Percentiles rank a stretch among this genome's conserved stretches.
Conservation (phyloP, 2,113 vertebrate species). For the Ailurus styani region DNA sequence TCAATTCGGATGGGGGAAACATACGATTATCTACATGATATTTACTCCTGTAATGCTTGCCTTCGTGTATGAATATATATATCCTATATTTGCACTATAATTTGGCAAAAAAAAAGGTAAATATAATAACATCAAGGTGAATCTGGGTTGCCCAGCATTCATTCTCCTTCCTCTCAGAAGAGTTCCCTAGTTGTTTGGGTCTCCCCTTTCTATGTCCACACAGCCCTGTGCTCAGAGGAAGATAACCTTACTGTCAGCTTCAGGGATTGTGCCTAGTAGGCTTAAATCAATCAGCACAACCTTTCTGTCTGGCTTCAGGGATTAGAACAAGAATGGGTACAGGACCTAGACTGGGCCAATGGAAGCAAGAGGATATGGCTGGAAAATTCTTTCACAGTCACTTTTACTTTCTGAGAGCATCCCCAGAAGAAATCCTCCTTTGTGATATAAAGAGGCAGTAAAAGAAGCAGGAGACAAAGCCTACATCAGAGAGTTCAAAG, state of each 20-base stretch:
- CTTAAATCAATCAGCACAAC: not conserved
- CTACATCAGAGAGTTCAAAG: not conserved
- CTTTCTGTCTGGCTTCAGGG: not conserved
- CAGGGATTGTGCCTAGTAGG: not conserved
- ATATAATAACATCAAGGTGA: not conserved
- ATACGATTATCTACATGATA: not conserved
- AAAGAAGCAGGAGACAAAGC: not conserved
- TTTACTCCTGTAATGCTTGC: not conserved
- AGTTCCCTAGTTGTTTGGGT: not conserved
- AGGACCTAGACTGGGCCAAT: not conserved
- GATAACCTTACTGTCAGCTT: not conserved
- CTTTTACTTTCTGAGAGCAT: not conserved
- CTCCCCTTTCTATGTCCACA: not conserved
- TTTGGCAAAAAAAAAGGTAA: not conserved
- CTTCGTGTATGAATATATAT: not conserved
- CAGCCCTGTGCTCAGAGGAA: not conserved
- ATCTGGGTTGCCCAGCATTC: not conserved
- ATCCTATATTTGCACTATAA: not conserved
- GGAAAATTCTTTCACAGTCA: not conserved
- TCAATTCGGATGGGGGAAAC: not conserved
- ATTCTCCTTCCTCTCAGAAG: not conserved
- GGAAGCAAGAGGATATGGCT: not conserved
- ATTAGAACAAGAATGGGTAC: not conserved
- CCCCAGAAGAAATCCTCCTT: not conserved
- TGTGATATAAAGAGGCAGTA: not conserved